Conservation (phyloP, 2,797 vertebrate species). For the Sebastes nivosus region DNA sequence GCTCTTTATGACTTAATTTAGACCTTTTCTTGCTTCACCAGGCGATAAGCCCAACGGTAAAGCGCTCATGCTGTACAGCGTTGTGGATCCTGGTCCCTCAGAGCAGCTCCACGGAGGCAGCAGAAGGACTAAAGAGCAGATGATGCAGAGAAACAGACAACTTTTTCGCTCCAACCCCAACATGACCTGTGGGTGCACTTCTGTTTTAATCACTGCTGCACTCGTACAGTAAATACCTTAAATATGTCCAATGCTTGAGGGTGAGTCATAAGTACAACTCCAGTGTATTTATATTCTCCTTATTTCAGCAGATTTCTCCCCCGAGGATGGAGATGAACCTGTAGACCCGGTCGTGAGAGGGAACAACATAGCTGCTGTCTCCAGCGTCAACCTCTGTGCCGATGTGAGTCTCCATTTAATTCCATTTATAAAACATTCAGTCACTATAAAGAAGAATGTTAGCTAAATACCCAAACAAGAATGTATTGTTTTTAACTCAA, state of each 20-base stretch:
- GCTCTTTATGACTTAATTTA: constrained; percentile 63
- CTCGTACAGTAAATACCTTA: not conserved
- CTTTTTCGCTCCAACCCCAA: constrained; percentile 93
- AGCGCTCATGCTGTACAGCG: constrained; percentile 80
- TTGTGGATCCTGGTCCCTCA: constrained; percentile 77
- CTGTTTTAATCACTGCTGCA: not conserved
- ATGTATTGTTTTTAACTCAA: not conserved
- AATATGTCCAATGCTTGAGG: not conserved
- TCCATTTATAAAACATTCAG: not conserved
- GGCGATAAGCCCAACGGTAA: constrained; percentile 82
- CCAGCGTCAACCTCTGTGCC: constrained; percentile 87
- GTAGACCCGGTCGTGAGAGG: constrained; percentile 71
- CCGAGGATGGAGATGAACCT: constrained; percentile 81
- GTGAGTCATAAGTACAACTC: not conserved
- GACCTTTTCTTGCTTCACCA: constrained; percentile 30
- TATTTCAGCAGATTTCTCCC: constrained; percentile 78
- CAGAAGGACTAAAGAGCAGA: constrained; percentile 82
- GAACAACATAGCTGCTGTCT: constrained; percentile 85
- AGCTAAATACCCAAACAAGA: not conserved
- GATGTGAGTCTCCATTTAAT: constrained; percentile 76
- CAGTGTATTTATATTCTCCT: not conserved
- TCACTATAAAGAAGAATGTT: not conserved
- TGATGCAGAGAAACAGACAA: constrained; percentile 86
- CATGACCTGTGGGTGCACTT: constrained; percentile 84
- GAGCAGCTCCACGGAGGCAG: constrained; percentile 80